phyloP scores from a whole-genome alignment of 1,140 invertebrate species.

The Hyphantria cunea region DNA sequence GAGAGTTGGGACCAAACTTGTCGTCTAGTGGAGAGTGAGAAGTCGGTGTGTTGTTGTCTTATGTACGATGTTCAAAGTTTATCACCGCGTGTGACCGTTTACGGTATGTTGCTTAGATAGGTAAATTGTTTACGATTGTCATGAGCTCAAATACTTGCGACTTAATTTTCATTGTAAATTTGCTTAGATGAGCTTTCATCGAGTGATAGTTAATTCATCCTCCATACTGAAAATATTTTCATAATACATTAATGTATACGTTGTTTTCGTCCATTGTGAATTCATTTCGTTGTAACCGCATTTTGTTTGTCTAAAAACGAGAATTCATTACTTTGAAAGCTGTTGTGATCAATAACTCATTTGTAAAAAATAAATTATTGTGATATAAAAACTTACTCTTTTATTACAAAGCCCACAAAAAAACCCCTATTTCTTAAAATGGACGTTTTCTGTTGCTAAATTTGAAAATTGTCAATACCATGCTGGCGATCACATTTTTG shows the following conservation, averaged over 20 bases:
- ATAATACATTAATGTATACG: conserved; percentile 16
- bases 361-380: conserved; percentile 81
- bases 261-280: conserved; percentile 46
- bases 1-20: conserved; percentile 22
- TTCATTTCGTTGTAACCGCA: conserved; percentile 59
- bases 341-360: conserved; percentile 77
- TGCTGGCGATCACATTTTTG: too few relatives aligned
- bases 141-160: conserved; percentile 29
- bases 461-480: too few relatives aligned
- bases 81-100: conserved; percentile 24
- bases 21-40: conserved; percentile 7
- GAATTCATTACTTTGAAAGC: conserved; percentile 62
- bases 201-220: conserved; percentile 27
- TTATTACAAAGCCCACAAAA: conserved; percentile 12
- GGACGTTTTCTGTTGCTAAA: too few relatives aligned
- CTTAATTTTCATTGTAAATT: conserved; percentile 27
- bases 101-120: conserved; percentile 28
- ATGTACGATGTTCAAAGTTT: conserved; percentile 23
- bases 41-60: conserved; percentile 24
- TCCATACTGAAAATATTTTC: conserved; percentile 27
- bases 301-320: conserved; percentile 39
- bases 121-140: conserved; percentile 28
- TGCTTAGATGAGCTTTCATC: conserved; percentile 25
- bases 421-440: too few relatives aligned
- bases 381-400: conserved; percentile 62